Evolutionary conservation across 2,797 vertebrate genomes (phyloP), one percentile per base, ranked within the genome.

Genomic region (Pseudochromis fuscus): DNA sequence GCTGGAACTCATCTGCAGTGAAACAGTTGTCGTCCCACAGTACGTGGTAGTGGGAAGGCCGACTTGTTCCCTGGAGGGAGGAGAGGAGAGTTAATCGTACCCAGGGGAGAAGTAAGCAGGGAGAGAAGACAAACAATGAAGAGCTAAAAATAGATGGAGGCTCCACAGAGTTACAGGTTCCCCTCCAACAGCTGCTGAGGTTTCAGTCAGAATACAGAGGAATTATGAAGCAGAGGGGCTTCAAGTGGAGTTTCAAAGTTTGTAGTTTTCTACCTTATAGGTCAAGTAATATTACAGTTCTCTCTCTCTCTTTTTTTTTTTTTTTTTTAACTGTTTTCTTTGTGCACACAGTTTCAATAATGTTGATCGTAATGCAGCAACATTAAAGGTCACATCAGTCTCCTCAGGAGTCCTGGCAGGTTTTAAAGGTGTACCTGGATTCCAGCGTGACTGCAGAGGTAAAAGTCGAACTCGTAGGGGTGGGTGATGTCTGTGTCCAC

Each of bases 21-120:
- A 99, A 99, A 46, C 97, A 97, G 94, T 99, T 98, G 91, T 99
- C 97, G 77, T 98, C 96, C 97, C 97, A 99, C 73, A 99, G 90
- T 33, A 99, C 97, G 19, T 99, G 97, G 87, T 99, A 99, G 93
- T 99, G 97, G 40, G 98, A 99, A 40, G 98, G 98, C 19, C 97
- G 96, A 89, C 98, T 99, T 64, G 98, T 99, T 86, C 98, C 98
- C 98, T 98, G 75, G 0, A 24, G 57, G 67, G 44, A 68, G 79
- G 27, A 12, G 5, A 56, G 53, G 0, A 0, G 7, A 51, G 42
- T 81, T 68, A 79, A 80, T 69, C 10, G 1, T 31, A 48, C 67
- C 45, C 28, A 18, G 16, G 23, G 45, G 67, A 48, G 40, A 11
- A 27, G 7, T 23, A n/a, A 8, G 57, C 33, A 6, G 4, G 9